Conservation (phyloP, 92 coral and sea anemone species). For the Scolanthus callimorphus region DNA sequence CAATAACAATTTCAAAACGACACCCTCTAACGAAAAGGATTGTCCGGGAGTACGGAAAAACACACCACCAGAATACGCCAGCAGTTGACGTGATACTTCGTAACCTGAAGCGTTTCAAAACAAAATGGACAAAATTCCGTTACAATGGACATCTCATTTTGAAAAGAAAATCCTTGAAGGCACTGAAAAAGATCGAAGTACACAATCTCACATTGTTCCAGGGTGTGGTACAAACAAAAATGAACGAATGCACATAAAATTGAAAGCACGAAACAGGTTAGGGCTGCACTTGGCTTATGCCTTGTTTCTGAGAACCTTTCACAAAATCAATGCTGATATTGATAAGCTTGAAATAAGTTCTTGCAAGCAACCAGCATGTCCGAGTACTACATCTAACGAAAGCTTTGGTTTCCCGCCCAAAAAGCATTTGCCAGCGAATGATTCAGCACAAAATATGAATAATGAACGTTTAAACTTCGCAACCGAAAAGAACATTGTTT, state of each 20-base stretch:
- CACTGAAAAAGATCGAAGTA: neutral
- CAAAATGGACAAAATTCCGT: neutral
- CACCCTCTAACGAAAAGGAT: neutral
- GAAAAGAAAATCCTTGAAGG: too few species aligned
- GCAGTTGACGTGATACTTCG: too few species aligned
- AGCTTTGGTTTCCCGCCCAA: conserved; percentile 5
- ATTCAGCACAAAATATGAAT: too few species aligned
- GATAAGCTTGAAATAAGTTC: neutral
- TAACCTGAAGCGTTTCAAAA: too few species aligned
- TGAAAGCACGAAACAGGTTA: conserved; percentile 4
- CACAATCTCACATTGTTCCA: neutral
- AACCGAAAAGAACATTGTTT: too few species aligned
- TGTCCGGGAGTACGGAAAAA: neutral
- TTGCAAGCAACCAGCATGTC: too few species aligned
- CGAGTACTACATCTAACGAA: too few species aligned
- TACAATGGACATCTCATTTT: too few species aligned
- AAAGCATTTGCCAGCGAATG: too few species aligned
- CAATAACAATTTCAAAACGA: conserved; percentile 4
- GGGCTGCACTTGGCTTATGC: neutral
- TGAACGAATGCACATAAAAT: neutral
- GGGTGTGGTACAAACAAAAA: neutral
- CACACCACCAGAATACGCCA: too few species aligned
- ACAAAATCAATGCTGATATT: conserved; percentile 5
- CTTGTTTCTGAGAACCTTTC: conserved; percentile 12
- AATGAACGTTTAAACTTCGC: too few species aligned